Evolutionary conservation across 2,113 vertebrate genomes (phyloP).

Genomic region (Myxocyprinus asiaticus): DNA sequence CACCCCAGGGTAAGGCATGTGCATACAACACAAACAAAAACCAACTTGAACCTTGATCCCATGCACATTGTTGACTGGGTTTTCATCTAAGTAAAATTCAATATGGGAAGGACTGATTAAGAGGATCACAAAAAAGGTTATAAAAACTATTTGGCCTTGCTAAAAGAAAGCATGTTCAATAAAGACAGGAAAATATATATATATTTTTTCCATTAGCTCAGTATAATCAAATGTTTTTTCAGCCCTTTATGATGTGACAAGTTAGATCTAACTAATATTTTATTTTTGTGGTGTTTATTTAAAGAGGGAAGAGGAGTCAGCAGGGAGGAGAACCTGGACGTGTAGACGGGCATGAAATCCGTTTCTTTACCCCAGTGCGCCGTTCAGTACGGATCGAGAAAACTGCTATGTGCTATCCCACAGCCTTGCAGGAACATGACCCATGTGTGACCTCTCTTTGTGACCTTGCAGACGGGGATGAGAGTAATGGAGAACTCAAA

Average conservation of each 20-base stretch:
- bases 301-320: slow-evolving; percentile 61
- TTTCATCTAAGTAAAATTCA: neutral
- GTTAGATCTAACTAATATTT: neutral
- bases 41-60: neutral
- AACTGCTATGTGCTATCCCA: slow-evolving; percentile 57
- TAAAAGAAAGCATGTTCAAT: no score
- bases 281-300: neutral
- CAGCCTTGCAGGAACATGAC: slow-evolving; percentile 72
- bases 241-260: no score
- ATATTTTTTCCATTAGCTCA: no score
- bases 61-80: neutral
- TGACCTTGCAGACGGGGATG: slow-evolving; percentile 63
- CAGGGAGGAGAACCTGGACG: slow-evolving; percentile 43
- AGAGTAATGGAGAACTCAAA: slow-evolving; percentile 2
- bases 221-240: no score
- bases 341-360: slow-evolving; percentile 70
- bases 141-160: no score
- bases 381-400: slow-evolving; percentile 75
- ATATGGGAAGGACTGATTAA: no score
- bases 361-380: slow-evolving; percentile 77
- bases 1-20: slow-evolving; percentile 69
- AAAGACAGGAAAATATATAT: no score
- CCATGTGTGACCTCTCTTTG: slow-evolving; percentile 71
- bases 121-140: no score
- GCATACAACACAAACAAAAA: neutral